Evolutionary conservation across 2,888 invertebrate genomes (phyloP).

Genomic region (Doris montereyensis): DNA sequence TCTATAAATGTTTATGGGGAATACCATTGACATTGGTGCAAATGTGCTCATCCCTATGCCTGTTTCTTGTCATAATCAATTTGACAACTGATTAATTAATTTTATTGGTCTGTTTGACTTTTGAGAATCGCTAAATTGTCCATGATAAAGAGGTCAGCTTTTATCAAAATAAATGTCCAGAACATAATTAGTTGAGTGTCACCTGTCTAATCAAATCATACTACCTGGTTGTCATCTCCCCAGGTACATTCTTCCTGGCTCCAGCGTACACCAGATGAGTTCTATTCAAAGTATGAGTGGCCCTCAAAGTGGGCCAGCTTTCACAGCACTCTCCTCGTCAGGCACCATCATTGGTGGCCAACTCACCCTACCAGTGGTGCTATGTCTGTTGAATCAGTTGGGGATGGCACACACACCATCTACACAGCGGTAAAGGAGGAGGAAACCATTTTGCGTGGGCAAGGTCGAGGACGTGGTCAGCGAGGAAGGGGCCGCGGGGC

Average conservation of each 20-base stretch:
- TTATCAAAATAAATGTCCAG: too few relatives aligned
- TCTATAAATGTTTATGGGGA: too few relatives aligned
- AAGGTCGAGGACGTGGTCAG: background rate
- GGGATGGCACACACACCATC: background rate
- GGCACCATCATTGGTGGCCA: conserved; percentile 40
- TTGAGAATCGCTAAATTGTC: too few relatives aligned
- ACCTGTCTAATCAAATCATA: too few relatives aligned
- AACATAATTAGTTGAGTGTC: too few relatives aligned
- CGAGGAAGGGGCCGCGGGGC: conserved; percentile 28
- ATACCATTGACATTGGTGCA: too few relatives aligned
- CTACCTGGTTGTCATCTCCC: background rate
- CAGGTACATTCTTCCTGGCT: conserved; percentile 37
- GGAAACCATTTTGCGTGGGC: background rate
- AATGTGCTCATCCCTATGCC: too few relatives aligned
- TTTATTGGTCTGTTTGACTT: too few relatives aligned
- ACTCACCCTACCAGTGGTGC: conserved; percentile 17
- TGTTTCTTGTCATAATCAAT: too few relatives aligned
- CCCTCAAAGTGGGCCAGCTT: background rate
- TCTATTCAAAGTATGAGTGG: background rate
- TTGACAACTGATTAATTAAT: too few relatives aligned
- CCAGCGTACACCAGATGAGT: conserved; percentile 29
- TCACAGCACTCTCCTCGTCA: conserved; percentile 33
- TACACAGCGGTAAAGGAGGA: background rate
- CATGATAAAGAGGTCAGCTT: too few relatives aligned
- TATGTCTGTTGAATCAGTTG: background rate